Evolutionary conservation across 2,113 vertebrate species (phyloP).

Genomic region (Empidonax traillii): DNA sequence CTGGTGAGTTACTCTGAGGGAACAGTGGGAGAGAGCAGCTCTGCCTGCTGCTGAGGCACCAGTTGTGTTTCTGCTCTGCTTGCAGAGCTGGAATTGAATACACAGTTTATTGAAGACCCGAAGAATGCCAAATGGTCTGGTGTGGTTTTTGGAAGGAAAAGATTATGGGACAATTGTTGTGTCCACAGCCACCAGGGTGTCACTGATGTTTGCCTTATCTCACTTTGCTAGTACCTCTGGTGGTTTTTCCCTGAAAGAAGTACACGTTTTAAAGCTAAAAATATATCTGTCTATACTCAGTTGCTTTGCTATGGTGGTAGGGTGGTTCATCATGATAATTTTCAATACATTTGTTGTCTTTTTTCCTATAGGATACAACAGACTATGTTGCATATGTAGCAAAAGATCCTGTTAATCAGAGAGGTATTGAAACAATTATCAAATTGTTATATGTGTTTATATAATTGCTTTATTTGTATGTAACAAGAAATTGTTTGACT

Average conservation of each 20-base stretch:
- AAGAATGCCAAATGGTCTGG: neutral
- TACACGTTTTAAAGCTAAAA: neutral
- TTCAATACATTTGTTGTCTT: conserved; percentile 44
- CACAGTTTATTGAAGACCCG: neutral
- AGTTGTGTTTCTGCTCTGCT: neutral
- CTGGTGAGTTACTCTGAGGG: neutral
- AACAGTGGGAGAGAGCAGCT: neutral
- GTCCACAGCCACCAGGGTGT: neutral
- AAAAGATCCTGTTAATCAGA: conserved; percentile 88
- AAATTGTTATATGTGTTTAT: neutral
- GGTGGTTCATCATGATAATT: neutral
- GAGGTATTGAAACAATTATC: conserved; percentile 79
- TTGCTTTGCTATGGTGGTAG: neutral
- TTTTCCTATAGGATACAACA: conserved; percentile 82
- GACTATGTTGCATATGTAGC: conserved; percentile 94
- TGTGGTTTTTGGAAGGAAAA: neutral
- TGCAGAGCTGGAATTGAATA: neutral
- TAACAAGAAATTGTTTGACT: neutral
- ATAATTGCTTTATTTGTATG: neutral
- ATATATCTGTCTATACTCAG: neutral
- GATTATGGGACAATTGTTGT: neutral
- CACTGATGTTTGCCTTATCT: neutral
- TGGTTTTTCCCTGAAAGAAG: neutral
- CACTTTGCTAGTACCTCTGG: neutral
- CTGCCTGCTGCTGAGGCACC: neutral